A percentile compares a stretch with the other conserved stretches of the same genome.
Evolutionary conservation across 2,113 vertebrate species (phyloP).

Genomic region (Centropus unirufus): DNA sequence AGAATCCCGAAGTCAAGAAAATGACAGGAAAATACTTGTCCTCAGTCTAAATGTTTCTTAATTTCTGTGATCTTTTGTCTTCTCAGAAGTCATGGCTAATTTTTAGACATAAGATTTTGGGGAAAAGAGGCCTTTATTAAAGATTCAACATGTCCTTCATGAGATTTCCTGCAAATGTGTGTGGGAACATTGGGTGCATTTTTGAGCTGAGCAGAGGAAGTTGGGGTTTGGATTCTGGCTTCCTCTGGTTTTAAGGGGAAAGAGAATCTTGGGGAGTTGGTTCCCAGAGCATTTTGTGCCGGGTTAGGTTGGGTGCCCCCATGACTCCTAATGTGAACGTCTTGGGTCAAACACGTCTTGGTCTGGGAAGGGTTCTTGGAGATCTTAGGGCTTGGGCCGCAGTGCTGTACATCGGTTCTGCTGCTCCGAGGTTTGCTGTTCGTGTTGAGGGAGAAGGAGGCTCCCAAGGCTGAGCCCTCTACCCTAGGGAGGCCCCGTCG

Average conservation of each 20-base stretch:
- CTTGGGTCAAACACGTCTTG: accelerated
- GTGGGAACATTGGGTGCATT: not conserved
- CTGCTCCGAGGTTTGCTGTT: not conserved
- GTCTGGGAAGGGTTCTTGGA: not conserved
- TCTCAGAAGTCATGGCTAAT: not conserved
- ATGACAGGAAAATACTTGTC: not conserved
- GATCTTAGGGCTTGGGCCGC: not conserved
- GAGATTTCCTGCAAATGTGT: not conserved
- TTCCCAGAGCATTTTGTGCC: not conserved
- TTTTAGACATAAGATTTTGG: not conserved
- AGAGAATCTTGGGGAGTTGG: not conserved
- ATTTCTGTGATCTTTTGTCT: not conserved
- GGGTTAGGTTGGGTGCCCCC: too few relatives aligned
- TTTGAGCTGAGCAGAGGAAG: not conserved
- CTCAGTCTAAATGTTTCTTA: not conserved
- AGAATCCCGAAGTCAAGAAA: not conserved
- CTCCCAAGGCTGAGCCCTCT: not conserved
- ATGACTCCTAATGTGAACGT: not conserved
- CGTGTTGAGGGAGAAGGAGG: not conserved
- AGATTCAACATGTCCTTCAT: not conserved
- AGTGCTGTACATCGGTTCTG: not conserved
- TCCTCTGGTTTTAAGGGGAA: not conserved
- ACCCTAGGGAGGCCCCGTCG: not conserved
- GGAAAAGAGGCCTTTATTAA: not conserved
- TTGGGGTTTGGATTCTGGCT: not conserved